Conservation (phyloP, 2,888 invertebrate species). For the Drosophila pseudotalamancana region DNA sequence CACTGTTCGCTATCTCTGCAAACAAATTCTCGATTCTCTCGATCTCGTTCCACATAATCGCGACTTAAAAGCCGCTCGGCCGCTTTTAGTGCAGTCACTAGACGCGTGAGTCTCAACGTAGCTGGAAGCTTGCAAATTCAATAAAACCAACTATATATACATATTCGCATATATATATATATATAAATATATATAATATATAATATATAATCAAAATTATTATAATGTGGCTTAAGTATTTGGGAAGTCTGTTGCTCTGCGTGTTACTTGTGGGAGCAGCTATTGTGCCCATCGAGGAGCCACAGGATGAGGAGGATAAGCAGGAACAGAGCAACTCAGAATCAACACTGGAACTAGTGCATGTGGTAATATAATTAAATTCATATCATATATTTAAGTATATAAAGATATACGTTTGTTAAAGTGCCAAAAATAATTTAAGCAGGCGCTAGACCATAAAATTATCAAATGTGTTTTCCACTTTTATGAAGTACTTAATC, state of each 20-base stretch:
- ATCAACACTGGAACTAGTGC: constrained; percentile 70
- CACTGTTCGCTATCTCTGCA: constrained; percentile 27
- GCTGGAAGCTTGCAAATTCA: constrained; percentile 21
- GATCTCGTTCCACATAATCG: constrained; percentile 39
- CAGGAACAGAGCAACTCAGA: constrained; percentile 1
- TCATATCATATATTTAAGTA: neutral
- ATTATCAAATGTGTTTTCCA: constrained; percentile 18
- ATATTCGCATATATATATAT: neutral
- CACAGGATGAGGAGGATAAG: neutral
- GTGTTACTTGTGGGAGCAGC: constrained; percentile 12
- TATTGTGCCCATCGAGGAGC: constrained; percentile 20
- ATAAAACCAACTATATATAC: neutral
- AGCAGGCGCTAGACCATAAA: constrained; percentile 35
- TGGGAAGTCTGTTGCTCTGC: constrained; percentile 12
- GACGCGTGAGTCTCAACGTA: constrained; percentile 35
- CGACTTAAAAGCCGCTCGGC: constrained; percentile 60
- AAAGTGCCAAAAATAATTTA: constrained; percentile 1
- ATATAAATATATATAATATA: neutral
- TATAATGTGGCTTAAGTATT: constrained; percentile 22
- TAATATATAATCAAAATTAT: neutral
- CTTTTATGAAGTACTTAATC: constrained; percentile 10
- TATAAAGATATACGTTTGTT: neutral
- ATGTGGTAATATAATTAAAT: constrained; percentile 62
- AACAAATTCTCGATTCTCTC: constrained; percentile 32
- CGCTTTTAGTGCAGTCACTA: constrained; percentile 56